Base-by-base conservation (phyloP, 2,113 vertebrate genomes). In the Nycticorax nycticorax region DNA sequence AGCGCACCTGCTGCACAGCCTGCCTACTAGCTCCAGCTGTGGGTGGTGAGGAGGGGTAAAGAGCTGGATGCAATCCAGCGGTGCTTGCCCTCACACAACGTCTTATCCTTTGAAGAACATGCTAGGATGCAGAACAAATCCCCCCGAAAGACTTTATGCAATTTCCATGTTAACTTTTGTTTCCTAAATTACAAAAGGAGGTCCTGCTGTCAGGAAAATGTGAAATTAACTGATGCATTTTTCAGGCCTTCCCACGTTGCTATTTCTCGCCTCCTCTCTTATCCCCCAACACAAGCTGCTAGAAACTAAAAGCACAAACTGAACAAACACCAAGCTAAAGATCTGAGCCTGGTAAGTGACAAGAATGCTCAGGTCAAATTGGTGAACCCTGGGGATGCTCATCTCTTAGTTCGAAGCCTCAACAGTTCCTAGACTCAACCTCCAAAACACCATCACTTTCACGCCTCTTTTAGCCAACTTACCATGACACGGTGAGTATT, bases 11-110 rank as follows among this genome's bases (percentile, higher is more conserved):
- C 89, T 64, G 50, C 59, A 81, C 84, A 75, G 89, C 80, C 85
- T 91, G 53, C 85, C 95, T 96, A 47, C 69, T 15, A 68, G 56
- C 92, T 97, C 90, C 96, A 97, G 97, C 80, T 90, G 96, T 14
- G 33, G 81, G 71, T 75, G 85, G 35, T 48, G n/a, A 88, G 57
- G 77, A 95, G 90, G 81, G 57, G 60, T 63, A 85, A 89, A 64
- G 52, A 57, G 67, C 66, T 96, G 82, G 92, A 97, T 85, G 26
- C 6, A 48, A 89, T 96, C 56, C 69, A 71, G 78, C 8, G 7
- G 85, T 55, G 60, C 86, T 94, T 96, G 89, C 78, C 84, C 33
- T 10, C 55, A 86, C 26, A 80, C 84, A 72, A 60, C 3, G 12
- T 24, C 37, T 79, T 94, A 47, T 39, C 81, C 66, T 71, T 76